Conservation (phyloP, 1,140 invertebrate species). For the Lamellibrachia luymesi region DNA sequence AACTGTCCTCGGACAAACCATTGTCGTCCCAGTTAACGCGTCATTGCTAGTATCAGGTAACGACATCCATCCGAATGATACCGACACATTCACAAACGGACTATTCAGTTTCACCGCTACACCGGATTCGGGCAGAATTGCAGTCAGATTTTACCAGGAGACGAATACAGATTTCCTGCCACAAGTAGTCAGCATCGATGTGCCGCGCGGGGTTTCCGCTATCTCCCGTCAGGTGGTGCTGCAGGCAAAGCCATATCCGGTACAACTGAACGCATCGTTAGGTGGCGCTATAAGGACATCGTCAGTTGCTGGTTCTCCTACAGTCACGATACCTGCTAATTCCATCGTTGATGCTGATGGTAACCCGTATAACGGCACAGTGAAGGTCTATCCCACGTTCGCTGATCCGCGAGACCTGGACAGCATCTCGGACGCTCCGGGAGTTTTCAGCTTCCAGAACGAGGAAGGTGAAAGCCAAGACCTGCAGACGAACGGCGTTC, state of each 20-base stretch:
- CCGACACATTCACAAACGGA: background rate
- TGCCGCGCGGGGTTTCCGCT: background rate
- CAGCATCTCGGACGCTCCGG: background rate
- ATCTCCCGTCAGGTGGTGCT: background rate
- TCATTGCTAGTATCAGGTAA: background rate
- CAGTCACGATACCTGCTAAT: background rate
- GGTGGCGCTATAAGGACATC: background rate
- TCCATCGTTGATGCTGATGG: background rate
- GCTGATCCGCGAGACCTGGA: background rate
- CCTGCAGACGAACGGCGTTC: background rate
- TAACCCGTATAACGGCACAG: background rate
- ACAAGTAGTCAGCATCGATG: background rate
- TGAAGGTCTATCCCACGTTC: background rate
- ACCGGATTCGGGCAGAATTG: background rate
- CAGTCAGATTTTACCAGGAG: background rate
- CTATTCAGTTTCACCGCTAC: background rate
- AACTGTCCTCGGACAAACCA: background rate
- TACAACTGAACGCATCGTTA: background rate
- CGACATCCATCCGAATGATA: background rate
- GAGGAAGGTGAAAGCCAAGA: background rate
- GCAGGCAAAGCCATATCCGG: background rate
- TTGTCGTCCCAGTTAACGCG: background rate
- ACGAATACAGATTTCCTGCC: background rate
- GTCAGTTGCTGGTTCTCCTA: background rate
- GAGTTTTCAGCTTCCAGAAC: background rate